Evolutionary conservation across 1,140 invertebrate species (phyloP), one percentile per base, ranked within the genome.

Genomic region (Pseudomyrmex flavicornis): DNA sequence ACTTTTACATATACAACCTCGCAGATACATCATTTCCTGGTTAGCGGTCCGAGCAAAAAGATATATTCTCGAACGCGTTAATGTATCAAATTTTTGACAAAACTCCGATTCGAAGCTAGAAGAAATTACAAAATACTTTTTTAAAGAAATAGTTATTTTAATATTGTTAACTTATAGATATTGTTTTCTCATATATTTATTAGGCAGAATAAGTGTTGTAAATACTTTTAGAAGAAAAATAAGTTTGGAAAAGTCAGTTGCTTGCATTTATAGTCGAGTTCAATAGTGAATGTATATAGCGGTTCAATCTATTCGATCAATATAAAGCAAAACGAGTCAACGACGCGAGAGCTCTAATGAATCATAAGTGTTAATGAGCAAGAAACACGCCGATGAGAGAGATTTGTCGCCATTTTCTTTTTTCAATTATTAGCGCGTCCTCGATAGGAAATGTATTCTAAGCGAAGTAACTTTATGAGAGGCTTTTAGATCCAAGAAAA

Each of bases 401-500:
- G 9, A 15, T n/a, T n/a, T 46, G 12, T 26, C n/a, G 20, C 12
- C 10, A 2, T 0, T 52, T 17, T 50, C n/a, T 63, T 44, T 48
- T 61, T 50, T 13, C 17, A 56, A 17, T 1, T 35, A 54, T 12
- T 13, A n/a, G 44, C 22, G n/a, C 44, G 48, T 56, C 5, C 54
- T 76, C 65, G 86, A 87, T 85, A 86, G 84, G 59, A 61, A 65
- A 7, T 73, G 61, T 48, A 62, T 63, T 50, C 79, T 63, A 48
- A 35, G 26, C 54, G 15, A 85, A 88, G 59, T 74, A 88, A 85
- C 50, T 85, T 88, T 88, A 73, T 61, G 68, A 35, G 46, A 77
- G 44, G 61, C 83, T 88, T 88, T 88, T 82, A 88, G 82, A 66
- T 13, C 5, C 0, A 48, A 8, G 65, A 65, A 73, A 58, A 50